Percentiles rank a stretch among this genome's conserved stretches.
These are phyloP conservation scores for Musca vetustissima DNA, from an alignment of 1,140 invertebrate species.

Conservation along the genomic window DNA sequence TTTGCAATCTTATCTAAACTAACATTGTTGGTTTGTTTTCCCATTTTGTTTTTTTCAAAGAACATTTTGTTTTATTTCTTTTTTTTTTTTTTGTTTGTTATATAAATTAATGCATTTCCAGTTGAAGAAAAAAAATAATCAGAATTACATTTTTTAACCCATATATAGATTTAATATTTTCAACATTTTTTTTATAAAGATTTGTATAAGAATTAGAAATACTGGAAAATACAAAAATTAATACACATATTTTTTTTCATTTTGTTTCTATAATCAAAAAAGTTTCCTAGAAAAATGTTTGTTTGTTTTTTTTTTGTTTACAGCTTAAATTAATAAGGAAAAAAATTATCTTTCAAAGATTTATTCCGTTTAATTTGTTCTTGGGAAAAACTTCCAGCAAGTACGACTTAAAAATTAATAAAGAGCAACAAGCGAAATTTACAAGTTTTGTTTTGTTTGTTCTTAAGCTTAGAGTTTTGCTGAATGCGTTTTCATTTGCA, in stretches of 20 bases:
- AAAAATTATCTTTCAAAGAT: constrained; percentile 54
- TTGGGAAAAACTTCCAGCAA: not conserved
- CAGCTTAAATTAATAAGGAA: constrained; percentile 41
- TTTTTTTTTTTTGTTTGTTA: not conserved
- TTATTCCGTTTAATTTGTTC: constrained; percentile 23
- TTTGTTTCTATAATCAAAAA: constrained; percentile 24
- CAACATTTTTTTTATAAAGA: too few relatives aligned
- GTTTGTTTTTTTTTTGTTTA: constrained; percentile 32
- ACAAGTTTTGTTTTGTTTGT: constrained; percentile 34
- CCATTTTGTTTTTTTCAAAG: too few relatives aligned
- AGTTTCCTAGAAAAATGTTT: constrained; percentile 20
- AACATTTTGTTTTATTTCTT: too few relatives aligned
- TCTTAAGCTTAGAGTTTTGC: constrained; percentile 24
- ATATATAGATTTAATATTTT: too few relatives aligned
- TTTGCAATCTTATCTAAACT: constrained; percentile 53
- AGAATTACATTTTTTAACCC: too few relatives aligned
- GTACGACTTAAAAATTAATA: constrained; percentile 50
- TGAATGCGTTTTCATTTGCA: constrained; percentile 8
- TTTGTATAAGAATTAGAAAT: constrained; percentile 26
- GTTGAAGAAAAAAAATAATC: too few relatives aligned
- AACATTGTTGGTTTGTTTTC: constrained; percentile 30
- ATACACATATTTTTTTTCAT: constrained; percentile 7
- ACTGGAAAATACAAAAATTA: constrained; percentile 30
- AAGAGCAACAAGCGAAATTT: constrained; percentile 54
- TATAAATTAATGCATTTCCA: too few relatives aligned